Evolutionary conservation across 2,888 invertebrate species (phyloP), one percentile per base, ranked within the genome.

Genomic region (Catocala fraxini): DNA sequence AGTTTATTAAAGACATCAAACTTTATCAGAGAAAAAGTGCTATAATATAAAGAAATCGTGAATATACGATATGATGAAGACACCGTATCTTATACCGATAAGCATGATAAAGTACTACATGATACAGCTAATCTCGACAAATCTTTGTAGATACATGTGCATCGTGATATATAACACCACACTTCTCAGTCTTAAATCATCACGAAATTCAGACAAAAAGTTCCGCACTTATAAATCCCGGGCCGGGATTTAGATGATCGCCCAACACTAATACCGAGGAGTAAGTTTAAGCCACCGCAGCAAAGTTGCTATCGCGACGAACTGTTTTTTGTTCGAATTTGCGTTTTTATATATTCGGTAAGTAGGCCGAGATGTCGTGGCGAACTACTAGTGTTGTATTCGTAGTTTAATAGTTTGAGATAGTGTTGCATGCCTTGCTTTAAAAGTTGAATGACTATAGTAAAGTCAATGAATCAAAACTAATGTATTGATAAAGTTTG

Each of bases 221-320:
- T 68, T 63, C 52, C 45, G 34, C 48, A 62, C 48, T 65, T 66
- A 65, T 64, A 47, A 63, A 69, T 64, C 57, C 63, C 46, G 58
- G 52, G 10, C 13, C 66, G 68, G 68, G 70, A 73, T 75, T 75
- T 65, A 65, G 65, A 59, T 65, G 63, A 75, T 68, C 62, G 60
- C 63, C 57, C 75, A 73, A 63, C 75, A 75, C 75, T 75, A 73
- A 75, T 75, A 58, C 75, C 71, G 62, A 65, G 71, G 77, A 79
- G 74, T 74, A 82, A 82, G 73, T 82, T 82, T 76, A 76, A 81
- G 80, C 81, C 71, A 73, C 77, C 70, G 73, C 73, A 57, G 68
- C 68, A 81, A 82, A 81, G 74, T 82, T 75, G 64, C 63, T 51
- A 71, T 73, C 65, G 63, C 68, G 69, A 61, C 55, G 69, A 66